phyloP scores from a whole-genome alignment of 1,140 invertebrate species.

The Tetramorium alpestre region DNA sequence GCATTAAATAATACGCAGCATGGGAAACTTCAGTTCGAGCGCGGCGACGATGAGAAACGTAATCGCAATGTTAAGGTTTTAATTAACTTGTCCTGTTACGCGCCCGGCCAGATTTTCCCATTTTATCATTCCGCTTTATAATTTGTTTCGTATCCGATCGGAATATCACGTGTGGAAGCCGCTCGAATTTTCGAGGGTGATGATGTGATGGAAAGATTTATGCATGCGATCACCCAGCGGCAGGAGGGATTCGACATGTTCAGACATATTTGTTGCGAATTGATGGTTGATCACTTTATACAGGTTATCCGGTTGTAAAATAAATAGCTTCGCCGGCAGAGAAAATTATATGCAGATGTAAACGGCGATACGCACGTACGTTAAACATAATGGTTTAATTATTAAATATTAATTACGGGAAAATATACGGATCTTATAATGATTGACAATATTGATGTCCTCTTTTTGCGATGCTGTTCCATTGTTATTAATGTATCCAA shows the following conservation, averaged over 20 bases:
- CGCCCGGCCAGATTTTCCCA: slow-evolving; percentile 11
- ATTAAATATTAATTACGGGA: slow-evolving; percentile 32
- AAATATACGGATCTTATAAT: background rate
- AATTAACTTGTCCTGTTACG: slow-evolving; percentile 60
- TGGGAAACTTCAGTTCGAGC: slow-evolving; percentile 54
- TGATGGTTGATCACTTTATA: slow-evolving; percentile 15
- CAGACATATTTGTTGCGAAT: slow-evolving; percentile 1
- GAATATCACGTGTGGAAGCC: background rate
- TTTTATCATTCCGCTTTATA: slow-evolving; percentile 35
- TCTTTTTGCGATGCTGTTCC: background rate
- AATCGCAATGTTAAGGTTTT: slow-evolving; percentile 67
- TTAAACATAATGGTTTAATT: slow-evolving; percentile 16
- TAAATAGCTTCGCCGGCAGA: slow-evolving; percentile 21
- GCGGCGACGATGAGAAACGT: slow-evolving; percentile 5
- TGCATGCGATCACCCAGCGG: background rate
- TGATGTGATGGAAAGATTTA: slow-evolving; percentile 31
- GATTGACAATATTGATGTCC: background rate
- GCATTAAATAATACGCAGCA: slow-evolving; percentile 71
- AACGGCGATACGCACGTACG: background rate
- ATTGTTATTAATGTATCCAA: background rate
- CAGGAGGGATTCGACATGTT: background rate
- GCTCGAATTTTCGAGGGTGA: background rate
- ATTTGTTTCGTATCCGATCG: background rate
- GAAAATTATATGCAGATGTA: slow-evolving; percentile 31
- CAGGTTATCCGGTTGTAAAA: background rate